Evolutionary conservation across 2,113 vertebrate species (phyloP), one percentile per base, ranked within the genome.

Genomic region (Casuarius casuarius): DNA sequence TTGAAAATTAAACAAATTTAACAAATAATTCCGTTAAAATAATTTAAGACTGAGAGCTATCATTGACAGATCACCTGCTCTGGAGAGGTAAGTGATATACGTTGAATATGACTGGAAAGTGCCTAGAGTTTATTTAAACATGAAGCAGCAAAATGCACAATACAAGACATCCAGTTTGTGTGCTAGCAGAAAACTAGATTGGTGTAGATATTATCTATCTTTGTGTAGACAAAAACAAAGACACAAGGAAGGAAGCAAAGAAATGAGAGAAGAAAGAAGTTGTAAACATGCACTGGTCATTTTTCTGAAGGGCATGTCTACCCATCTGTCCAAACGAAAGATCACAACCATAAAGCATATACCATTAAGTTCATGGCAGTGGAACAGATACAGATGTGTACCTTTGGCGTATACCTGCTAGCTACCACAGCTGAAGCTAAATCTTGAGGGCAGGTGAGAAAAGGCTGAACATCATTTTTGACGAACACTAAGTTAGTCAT

Each of bases 241-340:
- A 54, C 85, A 44, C 58, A 78, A 90, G 94, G 86, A 38, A 62
- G 51, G 83, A 89, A 82, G 66, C 79, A 94, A 73, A 83, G n/a
- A 54, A 70, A 63, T 63, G 52, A 63, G n/a, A 20, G 29, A 74
- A 35, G 54, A 59, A 51, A 78, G 46, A 81, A 87, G 74, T 25
- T n/a, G 35, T 51, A 38, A 54, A 40, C 49, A 72, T 19, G 25
- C 22, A 54, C 38, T 31, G 46, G 20, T 65, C 21, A 44, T 49
- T 84, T 72, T 42, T 52, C 33, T 42, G 33, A 44, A 75, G 58
- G 76, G 16, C 35, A 21, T 73, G 23, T n/a, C 46, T 61, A 81
- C 71, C 83, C 66, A 25, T 56, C 61, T 66, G 56, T 87, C 75
- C 82, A 49, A 62, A 59, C 62, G 26, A 75, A 59, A 59, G 46